Evolutionary conservation across 2,888 invertebrate species (phyloP), one percentile per base, ranked within the genome.

Genomic region (Amphimallon solstitiale): DNA sequence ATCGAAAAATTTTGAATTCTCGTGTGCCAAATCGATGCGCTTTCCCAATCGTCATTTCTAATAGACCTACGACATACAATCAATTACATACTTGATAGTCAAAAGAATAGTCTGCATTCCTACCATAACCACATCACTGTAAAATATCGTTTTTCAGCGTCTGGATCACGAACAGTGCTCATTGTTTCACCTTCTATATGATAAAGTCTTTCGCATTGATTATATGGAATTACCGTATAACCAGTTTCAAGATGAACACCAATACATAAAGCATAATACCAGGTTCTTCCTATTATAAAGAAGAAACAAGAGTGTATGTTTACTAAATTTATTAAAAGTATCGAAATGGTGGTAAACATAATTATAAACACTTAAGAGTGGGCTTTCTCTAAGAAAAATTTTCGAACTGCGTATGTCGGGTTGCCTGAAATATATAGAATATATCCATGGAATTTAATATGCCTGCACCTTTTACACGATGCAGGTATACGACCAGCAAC

Each of bases 91-190:
- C 17, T 35, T 2, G 12, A 48, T 49, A 19, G 5, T 48, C 21
- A 43, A 34, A 19, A 49, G 7, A 21, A 56, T 17, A 37, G 17
- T 35, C 48, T 29, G 45, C 61, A 38, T 14, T 48, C 63, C 68
- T 79, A 88, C 89, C 88, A 85, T 21, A 89, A 80, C 89, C 89
- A 89, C 84, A 88, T 86, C 48, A 81, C 81, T 4, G 84, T 84
- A 65, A 85, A 85, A 72, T 86, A 86, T 74, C 86, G 82, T 75
- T 80, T 84, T 62, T 85, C 85, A 0, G 87, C 85, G 66, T 86
- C 85, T 0, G 85, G 83, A 67, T 86, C 85, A 67, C 83, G 80
- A 0, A 84, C 61, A 29, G 78, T 80, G 2, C 80, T 71, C 66
- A 84, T 74, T 17, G 84, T 82, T 56, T 86, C 85, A 1, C 86